These are phyloP conservation scores for Oenanthe oenanthe DNA, from an alignment of 2,113 vertebrate species.

Conservation along the genomic window DNA sequence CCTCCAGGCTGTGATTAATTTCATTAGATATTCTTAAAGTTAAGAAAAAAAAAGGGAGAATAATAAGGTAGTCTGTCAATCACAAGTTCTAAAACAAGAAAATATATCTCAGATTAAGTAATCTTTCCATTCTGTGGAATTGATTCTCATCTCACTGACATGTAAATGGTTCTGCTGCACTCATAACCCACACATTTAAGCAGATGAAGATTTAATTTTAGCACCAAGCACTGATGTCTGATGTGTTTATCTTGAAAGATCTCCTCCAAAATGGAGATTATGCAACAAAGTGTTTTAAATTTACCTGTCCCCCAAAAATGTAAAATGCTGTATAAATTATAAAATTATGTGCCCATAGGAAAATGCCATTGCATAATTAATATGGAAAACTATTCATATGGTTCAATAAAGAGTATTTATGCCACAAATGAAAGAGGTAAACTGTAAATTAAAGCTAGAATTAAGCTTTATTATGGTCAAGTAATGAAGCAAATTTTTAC, in stretches of 20 bases:
- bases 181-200: background rate
- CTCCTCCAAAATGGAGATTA: background rate
- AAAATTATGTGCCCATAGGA: background rate
- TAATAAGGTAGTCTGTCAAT: constrained; percentile 60
- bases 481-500: background rate
- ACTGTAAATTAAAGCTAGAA: background rate
- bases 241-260: background rate
- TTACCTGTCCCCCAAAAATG: background rate
- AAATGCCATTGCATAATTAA: background rate
- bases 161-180: background rate
- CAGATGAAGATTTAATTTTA: constrained; percentile 13
- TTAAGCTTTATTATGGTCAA: background rate
- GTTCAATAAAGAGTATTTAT: background rate
- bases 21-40: constrained; percentile 65
- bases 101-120: constrained; percentile 28
- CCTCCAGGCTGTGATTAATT: constrained; percentile 73
- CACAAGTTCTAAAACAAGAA: constrained; percentile 23
- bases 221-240: background rate
- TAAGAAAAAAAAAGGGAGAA: constrained; percentile 12
- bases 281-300: background rate
- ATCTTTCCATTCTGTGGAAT: background rate
- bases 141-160: background rate
- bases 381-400: background rate
- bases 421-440: background rate
- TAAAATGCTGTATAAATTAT: background rate